Percentiles rank a stretch among this genome's conserved stretches.
Evolutionary conservation across 2,113 vertebrate genomes (phyloP).

Genomic region (Parus major): DNA sequence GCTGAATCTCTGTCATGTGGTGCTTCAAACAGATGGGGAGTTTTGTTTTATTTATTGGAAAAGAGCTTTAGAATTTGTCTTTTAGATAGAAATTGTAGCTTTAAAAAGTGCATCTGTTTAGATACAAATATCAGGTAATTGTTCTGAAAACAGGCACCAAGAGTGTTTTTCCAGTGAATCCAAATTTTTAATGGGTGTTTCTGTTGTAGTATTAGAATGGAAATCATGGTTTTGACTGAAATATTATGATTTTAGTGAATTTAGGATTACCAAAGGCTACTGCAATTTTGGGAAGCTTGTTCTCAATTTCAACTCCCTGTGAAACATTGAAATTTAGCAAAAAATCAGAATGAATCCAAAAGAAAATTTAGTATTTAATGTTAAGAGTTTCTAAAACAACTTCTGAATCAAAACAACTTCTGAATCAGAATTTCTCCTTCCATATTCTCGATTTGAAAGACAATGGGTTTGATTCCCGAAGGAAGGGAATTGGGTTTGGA

Average conservation of each 20-base stretch:
- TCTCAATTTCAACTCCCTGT: background rate
- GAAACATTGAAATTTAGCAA: background rate
- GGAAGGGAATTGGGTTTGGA: background rate
- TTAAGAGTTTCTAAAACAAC: background rate
- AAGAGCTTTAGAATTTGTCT: background rate
- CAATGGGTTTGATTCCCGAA: background rate
- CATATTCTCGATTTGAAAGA: background rate
- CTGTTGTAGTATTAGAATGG: background rate
- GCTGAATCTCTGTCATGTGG: background rate
- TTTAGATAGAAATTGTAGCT: background rate
- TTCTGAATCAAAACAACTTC: background rate
- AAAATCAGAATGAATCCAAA: background rate
- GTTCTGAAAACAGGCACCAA: background rate
- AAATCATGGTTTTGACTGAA: background rate
- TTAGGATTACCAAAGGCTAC: background rate
- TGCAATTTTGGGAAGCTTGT: background rate
- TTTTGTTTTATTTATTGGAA: background rate
- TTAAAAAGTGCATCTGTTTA: background rate
- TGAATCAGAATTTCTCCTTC: background rate
- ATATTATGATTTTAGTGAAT: background rate
- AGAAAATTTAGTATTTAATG: background rate
- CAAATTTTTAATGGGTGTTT: background rate
- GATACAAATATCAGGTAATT: background rate
- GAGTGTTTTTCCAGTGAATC: background rate
- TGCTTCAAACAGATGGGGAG: background rate